Base-by-base conservation (phyloP, 2,797 vertebrate species). In the Liasis olivaceus region DNA sequence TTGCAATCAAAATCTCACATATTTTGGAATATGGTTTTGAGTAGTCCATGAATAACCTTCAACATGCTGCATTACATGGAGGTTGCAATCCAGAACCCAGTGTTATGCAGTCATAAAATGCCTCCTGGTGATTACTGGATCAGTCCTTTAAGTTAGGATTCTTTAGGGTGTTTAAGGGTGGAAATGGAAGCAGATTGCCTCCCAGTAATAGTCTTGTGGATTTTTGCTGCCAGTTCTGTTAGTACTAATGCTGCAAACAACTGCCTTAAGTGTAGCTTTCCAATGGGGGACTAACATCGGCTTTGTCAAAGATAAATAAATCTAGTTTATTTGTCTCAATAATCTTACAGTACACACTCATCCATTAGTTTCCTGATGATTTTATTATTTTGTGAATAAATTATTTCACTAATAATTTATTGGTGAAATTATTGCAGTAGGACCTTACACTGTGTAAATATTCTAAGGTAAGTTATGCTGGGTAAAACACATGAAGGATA, bases 21-120 rank as follows among this genome's bases (percentile, higher is more conserved):
- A 54, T 62, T 90, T 93, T 28, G 88, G 14, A 95, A 9, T 92
- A 36, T 85, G 2, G 88, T 89, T 91, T 94, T 42, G 42, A 87
- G 47, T 24, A 77, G 58, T 58, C 26, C 58, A 63, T 87, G 81
- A 0, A 0, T 0, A 0, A 92, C 62, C 59, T 94, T 94, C 28
- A 86, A 11, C 2, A 90, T 84, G 31, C 0, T 42, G 87, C 2
- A 6, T 26, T 85, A 89, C 26, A 20, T 91, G 84, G 85, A 77
- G 51, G 69, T 64, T 5, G 47, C 17, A 62, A 62, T 92, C 93
- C 22, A 84, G 17, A 91, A 31, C n/a, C 5, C 60, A 62, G 87
- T 86, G 91, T 11, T 88, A 42, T 87, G 47, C 0, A 81, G 62
- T 3, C 47, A 69, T 15, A 54, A 58, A 85, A 86, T 87, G 77